Evolutionary conservation across 2,797 vertebrate genomes (phyloP), one percentile per base, ranked within the genome.

Genomic region (Distichodus sexfasciatus): DNA sequence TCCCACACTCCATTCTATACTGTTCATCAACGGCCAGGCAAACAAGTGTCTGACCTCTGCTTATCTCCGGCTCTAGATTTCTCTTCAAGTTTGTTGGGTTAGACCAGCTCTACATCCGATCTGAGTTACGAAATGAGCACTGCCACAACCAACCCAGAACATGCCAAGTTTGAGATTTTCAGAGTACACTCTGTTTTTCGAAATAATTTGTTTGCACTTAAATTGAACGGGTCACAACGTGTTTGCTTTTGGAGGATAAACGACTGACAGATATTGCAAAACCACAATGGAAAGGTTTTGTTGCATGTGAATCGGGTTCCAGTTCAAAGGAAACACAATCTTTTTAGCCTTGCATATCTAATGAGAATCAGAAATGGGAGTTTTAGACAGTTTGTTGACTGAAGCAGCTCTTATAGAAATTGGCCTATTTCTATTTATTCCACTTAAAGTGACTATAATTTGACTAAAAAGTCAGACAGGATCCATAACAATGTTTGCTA

Each of bases 41-140:
- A 79, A 76, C 77, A 79, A 76, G 71, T 33, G 15, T 57, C 50
- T 64, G 64, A 68, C 71, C 69, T 47, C n/a, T 48, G 35, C 76
- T 76, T 73, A 78, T 77, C 74, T 60, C 43, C 36, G 28, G 59
- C 36, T 72, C 53, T 43, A 53, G 35, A 76, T 69, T 38, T 66
- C 41, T 54, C 65, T 64, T 38, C 47, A 36, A 71, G 59, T 59
- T 76, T 78, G 44, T 60, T 73, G 35, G 63, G 71, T 72, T 33
- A 66, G 59, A 21, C 69, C 75, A 70, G 61, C 44, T 43, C 51
- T 65, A 71, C 71, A 76, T 79, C 77, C 67, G 74, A 76, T 69
- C 65, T 63, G 58, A 65, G 10, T 79, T 71, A 43, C 31, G 73
- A 74, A 76, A 76, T 50, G n/a, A 24, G 50, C 3, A 1, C 59